Evolutionary conservation across 2,113 vertebrate species (phyloP).

Genomic region (Nyctibius bracteatus): DNA sequence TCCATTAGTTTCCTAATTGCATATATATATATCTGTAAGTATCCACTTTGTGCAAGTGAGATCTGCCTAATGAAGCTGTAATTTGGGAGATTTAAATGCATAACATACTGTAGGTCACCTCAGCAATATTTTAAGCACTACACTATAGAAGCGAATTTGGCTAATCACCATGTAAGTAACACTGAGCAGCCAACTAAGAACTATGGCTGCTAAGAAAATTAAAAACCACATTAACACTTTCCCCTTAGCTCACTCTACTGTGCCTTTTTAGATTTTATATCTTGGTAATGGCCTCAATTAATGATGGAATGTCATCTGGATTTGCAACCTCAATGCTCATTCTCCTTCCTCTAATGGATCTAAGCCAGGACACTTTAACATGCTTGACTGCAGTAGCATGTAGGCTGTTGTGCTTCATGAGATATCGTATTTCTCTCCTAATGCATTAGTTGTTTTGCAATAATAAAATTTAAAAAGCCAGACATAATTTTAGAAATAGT

Average conservation of each 20-base stretch:
- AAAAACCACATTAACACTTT: background rate
- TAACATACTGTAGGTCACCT: background rate
- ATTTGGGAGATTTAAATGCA: background rate
- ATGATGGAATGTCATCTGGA: slow-evolving; percentile 14
- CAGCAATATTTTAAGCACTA: background rate
- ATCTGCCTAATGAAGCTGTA: background rate
- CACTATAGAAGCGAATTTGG: background rate
- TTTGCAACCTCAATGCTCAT: background rate
- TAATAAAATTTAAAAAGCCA: background rate
- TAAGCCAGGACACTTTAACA: background rate
- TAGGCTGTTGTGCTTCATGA: background rate
- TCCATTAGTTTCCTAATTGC: background rate
- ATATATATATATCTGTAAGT: background rate
- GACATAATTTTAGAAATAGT: background rate
- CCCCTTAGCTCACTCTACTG: background rate
- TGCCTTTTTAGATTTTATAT: background rate
- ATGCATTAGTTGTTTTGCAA: background rate
- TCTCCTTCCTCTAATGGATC: background rate
- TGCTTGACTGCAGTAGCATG: background rate
- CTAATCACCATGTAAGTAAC: background rate
- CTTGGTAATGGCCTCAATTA: slow-evolving; percentile 23
- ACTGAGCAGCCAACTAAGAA: background rate
- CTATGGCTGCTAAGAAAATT: background rate
- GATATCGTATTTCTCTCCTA: background rate
- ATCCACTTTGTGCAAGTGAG: background rate